Evolutionary conservation across 1,140 invertebrate genomes (phyloP).

Genomic region (Solenopsis fugax): DNA sequence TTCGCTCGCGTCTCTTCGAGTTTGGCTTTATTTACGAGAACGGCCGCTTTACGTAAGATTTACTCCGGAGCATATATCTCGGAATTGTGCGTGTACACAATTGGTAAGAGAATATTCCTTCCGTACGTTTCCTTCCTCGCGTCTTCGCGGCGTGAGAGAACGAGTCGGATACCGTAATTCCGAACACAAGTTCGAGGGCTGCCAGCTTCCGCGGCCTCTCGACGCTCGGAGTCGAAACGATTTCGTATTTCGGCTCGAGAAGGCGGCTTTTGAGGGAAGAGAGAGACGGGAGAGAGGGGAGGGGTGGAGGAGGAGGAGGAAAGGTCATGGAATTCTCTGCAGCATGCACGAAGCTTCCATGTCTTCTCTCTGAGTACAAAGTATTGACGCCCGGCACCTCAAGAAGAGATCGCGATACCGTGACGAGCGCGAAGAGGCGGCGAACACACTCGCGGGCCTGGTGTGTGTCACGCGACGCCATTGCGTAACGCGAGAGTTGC

Average conservation of each 20-base stretch:
- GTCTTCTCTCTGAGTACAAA: conserved; percentile 40
- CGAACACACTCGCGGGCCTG: not conserved
- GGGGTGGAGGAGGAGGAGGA: too few species aligned
- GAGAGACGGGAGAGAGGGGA: not conserved
- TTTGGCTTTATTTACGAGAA: conserved; percentile 42
- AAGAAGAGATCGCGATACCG: conserved; percentile 25
- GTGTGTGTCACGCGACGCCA: conserved; percentile 1
- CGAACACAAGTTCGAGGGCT: not conserved
- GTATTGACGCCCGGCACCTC: conserved; percentile 4
- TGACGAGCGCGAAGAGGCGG: not conserved
- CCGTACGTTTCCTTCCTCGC: not conserved
- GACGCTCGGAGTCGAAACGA: not conserved
- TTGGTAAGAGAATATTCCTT: conserved; percentile 1
- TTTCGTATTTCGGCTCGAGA: not conserved
- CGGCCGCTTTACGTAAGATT: conserved; percentile 30
- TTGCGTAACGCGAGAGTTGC: conserved; percentile 34
- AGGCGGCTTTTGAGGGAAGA: not conserved
- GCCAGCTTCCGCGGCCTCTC: not conserved
- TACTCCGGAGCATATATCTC: not conserved
- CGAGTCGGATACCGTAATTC: not conserved
- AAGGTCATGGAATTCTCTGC: not conserved
- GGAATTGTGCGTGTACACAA: too few species aligned
- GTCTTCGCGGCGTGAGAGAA: not conserved
- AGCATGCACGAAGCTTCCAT: too few species aligned
- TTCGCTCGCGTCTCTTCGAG: not conserved